Conservation (phyloP, 2,113 vertebrate species). For the Speoplatyrhinus poulsoni region DNA sequence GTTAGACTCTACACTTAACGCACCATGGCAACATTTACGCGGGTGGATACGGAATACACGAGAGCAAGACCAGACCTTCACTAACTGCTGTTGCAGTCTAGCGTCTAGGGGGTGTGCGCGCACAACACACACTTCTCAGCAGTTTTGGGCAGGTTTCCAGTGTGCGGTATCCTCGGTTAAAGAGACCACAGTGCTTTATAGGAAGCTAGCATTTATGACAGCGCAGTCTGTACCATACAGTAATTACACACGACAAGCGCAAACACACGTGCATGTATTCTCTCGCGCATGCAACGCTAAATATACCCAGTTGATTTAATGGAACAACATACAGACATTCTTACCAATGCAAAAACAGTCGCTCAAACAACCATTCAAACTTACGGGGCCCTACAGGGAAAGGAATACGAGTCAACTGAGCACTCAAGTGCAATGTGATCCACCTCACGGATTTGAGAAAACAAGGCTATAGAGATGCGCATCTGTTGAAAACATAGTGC, state of each 20-base stretch:
- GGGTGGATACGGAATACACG: slow-evolving; percentile 44
- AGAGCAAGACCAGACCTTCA: slow-evolving; percentile 45
- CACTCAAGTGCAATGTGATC: not conserved
- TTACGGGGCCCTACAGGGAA: slow-evolving; percentile 6
- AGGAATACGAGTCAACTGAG: not conserved
- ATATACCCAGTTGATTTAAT: slow-evolving; percentile 47
- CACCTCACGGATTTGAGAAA: slow-evolving; percentile 4
- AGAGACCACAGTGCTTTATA: slow-evolving; percentile 49
- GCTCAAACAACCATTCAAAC: slow-evolving; percentile 31
- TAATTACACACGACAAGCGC: slow-evolving; percentile 62
- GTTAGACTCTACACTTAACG: slow-evolving; percentile 34
- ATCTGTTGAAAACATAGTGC: slow-evolving; percentile 26
- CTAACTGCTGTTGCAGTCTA: slow-evolving; percentile 42
- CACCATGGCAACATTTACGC: slow-evolving; percentile 56
- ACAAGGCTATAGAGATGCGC: slow-evolving; percentile 11
- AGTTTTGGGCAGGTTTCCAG: slow-evolving; percentile 62
- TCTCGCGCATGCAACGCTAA: slow-evolving; percentile 21
- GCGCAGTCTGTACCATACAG: slow-evolving; percentile 44
- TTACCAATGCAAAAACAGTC: slow-evolving; percentile 24
- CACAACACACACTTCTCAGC: slow-evolving; percentile 44
- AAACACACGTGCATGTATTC: slow-evolving; percentile 17
- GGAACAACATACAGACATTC: slow-evolving; percentile 12
- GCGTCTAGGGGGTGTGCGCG: slow-evolving; percentile 17
- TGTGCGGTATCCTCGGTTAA: slow-evolving; percentile 54
- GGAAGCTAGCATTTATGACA: slow-evolving; percentile 63